Evolutionary conservation across 1,140 invertebrate species (phyloP).

Genomic region (Lanistes nyassanus): DNA sequence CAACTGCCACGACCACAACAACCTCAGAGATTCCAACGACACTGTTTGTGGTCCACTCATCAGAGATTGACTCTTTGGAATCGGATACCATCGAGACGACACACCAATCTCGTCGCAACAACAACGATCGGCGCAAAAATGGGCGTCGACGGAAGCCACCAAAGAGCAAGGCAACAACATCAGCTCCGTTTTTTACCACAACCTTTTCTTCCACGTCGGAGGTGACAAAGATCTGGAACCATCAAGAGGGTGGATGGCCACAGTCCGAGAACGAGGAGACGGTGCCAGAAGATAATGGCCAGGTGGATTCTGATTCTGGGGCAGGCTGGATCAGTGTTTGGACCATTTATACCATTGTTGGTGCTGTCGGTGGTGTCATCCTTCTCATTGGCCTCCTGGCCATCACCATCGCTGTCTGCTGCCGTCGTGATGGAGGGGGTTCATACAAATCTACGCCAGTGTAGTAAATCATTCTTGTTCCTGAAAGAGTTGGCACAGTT

Average conservation of each 20-base stretch:
- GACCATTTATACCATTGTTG: conserved; percentile 57
- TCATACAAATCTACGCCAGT: conserved; percentile 52
- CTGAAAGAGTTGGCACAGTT: not conserved
- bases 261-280: not conserved
- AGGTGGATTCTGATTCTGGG: not conserved
- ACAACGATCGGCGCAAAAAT: not conserved
- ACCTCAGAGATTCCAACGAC: not conserved
- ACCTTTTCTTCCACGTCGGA: conserved; percentile 20
- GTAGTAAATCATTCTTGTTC: conserved; percentile 13
- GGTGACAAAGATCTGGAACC: conserved; percentile 12
- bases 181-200: conserved; percentile 17
- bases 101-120: not conserved
- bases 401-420: conserved; percentile 52
- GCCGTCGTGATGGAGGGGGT: conserved; percentile 34
- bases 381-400: conserved; percentile 50
- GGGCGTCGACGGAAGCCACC: conserved; percentile 16
- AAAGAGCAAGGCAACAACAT: conserved; percentile 17
- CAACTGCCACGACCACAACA: conserved; percentile 7
- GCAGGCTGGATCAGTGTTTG: conserved; percentile 37
- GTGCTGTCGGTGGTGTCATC: conserved; percentile 51
- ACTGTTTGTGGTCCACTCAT: too few relatives aligned
- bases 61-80: too few relatives aligned
- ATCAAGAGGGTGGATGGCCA: not conserved
- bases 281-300: not conserved
- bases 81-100: not conserved